Percentiles rank a stretch among this genome's conserved stretches.
Conservation (phyloP, 1,140 invertebrate species). For the Glomeris maerens region DNA sequence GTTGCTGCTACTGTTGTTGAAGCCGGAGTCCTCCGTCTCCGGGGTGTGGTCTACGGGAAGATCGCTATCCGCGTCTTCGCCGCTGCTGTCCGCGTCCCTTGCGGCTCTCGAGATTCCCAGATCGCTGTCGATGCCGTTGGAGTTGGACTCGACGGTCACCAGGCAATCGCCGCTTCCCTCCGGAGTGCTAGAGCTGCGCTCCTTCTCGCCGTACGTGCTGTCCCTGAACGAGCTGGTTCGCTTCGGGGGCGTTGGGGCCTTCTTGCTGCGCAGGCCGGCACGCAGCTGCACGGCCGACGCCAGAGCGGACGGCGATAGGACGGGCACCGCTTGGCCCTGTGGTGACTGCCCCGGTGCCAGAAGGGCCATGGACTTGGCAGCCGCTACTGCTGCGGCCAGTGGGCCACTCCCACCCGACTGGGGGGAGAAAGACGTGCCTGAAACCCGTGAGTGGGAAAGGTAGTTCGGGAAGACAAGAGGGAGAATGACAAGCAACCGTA, state of each 20-base stretch:
- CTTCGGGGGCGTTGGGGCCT: constrained; percentile 86
- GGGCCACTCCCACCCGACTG: not conserved
- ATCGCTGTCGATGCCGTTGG: constrained; percentile 1
- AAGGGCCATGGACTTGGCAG: not conserved
- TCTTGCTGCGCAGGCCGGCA: constrained; percentile 68
- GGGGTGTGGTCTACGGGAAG: not conserved
- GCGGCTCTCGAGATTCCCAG: not conserved
- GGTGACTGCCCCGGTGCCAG: constrained; percentile 11
- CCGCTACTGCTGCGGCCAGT: constrained; percentile 15
- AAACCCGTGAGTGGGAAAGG: constrained; percentile 10
- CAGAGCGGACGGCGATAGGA: constrained; percentile 29
- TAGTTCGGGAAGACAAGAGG: not conserved
- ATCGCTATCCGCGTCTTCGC: not conserved
- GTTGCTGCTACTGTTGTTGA: not conserved
- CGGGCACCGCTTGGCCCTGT: constrained; percentile 8
- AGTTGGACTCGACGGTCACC: constrained; percentile 11
- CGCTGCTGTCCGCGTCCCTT: not conserved
- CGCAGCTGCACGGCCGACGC: constrained; percentile 61
- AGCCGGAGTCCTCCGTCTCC: not conserved
- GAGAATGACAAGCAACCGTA: not conserved
- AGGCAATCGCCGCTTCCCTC: constrained; percentile 35
- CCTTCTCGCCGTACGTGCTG: constrained; percentile 17
- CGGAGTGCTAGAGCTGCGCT: constrained; percentile 15
- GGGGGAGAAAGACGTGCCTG: constrained; percentile 5
- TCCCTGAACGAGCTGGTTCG: constrained; percentile 75